These are phyloP conservation scores for Quadriops clusia DNA, from an alignment of 2,888 invertebrate genomes.

Conservation along the genomic window DNA sequence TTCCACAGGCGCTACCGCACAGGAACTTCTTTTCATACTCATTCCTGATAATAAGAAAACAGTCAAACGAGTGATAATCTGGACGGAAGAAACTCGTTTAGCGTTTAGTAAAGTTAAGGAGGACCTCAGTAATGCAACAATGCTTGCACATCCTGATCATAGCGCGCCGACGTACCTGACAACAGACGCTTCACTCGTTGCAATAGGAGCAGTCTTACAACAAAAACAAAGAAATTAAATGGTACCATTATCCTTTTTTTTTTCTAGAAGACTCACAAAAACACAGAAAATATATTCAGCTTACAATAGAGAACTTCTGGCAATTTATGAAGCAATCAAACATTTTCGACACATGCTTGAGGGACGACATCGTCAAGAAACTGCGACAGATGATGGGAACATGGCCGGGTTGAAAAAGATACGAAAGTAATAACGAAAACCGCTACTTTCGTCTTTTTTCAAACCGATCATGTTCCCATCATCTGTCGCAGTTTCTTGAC, in stretches of 20 bases:
- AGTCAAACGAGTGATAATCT: background rate
- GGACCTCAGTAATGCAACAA: conserved; percentile 20
- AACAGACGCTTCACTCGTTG: conserved; percentile 28
- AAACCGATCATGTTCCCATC: no score
- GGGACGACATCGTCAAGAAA: conserved; percentile 8
- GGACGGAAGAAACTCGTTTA: background rate
- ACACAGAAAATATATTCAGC: conserved; percentile 23
- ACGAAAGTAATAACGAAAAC: no score
- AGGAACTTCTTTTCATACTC: background rate
- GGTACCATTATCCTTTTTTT: conserved; percentile 31
- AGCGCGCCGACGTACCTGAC: conserved; percentile 20
- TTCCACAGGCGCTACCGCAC: background rate
- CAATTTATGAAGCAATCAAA: conserved; percentile 13
- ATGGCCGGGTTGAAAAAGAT: no score
- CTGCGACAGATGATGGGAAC: no score
- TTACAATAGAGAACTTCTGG: conserved; percentile 12
- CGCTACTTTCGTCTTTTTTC: no score
- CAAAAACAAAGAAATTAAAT: conserved; percentile 20
- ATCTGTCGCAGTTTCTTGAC: no score
- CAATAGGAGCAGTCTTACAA: conserved; percentile 30
- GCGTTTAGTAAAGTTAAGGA: conserved; percentile 22
- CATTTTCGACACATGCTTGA: conserved; percentile 13
- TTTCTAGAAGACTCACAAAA: conserved; percentile 25
- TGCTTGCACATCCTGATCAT: conserved; percentile 25
- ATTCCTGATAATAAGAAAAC: background rate